phyloP scores from a whole-genome alignment of 1,140 invertebrate genomes.

The Drosophila lacteicornis region DNA sequence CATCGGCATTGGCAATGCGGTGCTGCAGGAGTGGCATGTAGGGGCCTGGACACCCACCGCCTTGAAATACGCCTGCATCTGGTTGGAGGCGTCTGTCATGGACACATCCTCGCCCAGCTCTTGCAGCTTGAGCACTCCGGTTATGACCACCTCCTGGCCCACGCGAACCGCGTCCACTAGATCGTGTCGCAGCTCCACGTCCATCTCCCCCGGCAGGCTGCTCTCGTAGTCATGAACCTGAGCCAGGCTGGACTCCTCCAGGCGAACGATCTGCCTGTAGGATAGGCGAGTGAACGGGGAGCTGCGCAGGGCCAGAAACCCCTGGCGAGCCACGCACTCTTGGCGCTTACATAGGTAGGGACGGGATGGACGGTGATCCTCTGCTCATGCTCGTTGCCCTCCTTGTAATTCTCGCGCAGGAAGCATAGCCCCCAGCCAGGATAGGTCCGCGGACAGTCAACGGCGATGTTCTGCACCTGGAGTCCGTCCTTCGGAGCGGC shows the following conservation, averaged over 20 bases:
- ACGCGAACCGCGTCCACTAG: slow-evolving; percentile 94
- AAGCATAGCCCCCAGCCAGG: slow-evolving; percentile 86
- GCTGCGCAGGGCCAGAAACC: slow-evolving; percentile 61
- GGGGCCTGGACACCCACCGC: slow-evolving; percentile 51
- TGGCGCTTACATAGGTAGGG: slow-evolving; percentile 80
- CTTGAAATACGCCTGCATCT: slow-evolving; percentile 60
- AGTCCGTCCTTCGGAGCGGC: slow-evolving; percentile 65
- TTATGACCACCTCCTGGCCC: slow-evolving; percentile 94
- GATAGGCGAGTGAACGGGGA: slow-evolving; percentile 71
- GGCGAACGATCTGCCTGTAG: slow-evolving; percentile 64
- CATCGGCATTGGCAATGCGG: too few relatives aligned
- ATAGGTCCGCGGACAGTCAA: slow-evolving; percentile 84
- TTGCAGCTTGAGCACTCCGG: slow-evolving; percentile 89
- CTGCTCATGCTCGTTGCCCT: slow-evolving; percentile 74
- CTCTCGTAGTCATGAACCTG: slow-evolving; percentile 43
- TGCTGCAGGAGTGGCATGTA: too few relatives aligned
- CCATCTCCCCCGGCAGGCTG: slow-evolving; percentile 75
- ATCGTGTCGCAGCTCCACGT: slow-evolving; percentile 94
- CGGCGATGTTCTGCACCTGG: slow-evolving; percentile 53
- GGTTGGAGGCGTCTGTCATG: not conserved
- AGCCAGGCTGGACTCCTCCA: slow-evolving; percentile 68
- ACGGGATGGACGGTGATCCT: slow-evolving; percentile 78
- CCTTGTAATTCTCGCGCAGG: slow-evolving; percentile 85
- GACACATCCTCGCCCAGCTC: slow-evolving; percentile 37
- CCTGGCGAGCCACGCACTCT: slow-evolving; percentile 40